phyloP scores from a whole-genome alignment of 2,797 vertebrate genomes.

The Centropyge bicolor region DNA sequence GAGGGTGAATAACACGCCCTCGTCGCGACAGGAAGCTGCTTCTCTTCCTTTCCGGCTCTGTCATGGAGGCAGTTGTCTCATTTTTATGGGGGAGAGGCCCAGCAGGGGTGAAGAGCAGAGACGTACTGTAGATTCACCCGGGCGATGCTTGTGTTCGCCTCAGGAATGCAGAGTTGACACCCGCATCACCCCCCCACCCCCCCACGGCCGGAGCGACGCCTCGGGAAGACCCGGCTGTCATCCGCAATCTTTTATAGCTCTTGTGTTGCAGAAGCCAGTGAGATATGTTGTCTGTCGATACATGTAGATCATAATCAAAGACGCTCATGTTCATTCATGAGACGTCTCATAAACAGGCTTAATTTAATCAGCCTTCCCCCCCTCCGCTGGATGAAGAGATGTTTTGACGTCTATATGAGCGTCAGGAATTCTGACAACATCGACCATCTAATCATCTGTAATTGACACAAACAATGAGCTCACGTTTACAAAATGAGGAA shows the following conservation, averaged over 20 bases:
- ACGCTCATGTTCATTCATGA: neutral
- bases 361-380: neutral
- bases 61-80: constrained; percentile 47
- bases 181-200: constrained; percentile 50
- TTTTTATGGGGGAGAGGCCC: constrained; percentile 60
- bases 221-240: constrained; percentile 41
- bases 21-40: constrained; percentile 50
- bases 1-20: constrained; percentile 63
- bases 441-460: constrained; percentile 15
- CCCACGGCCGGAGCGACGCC: constrained; percentile 20
- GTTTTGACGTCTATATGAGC: constrained; percentile 2
- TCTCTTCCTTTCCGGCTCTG: constrained; percentile 46
- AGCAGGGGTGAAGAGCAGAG: constrained; percentile 42
- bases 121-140: constrained; percentile 67
- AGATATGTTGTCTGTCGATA: neutral
- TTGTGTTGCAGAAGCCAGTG: constrained; percentile 16
- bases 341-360: neutral
- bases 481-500: neutral
- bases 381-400: neutral
- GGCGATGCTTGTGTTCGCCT: constrained; percentile 58
- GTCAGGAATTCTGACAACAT: constrained; percentile 1
- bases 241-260: constrained; percentile 22
- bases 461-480: neutral
- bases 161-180: constrained; percentile 63
- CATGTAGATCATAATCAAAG: constrained; percentile 9